A percentile compares a stretch with the other conserved stretches of the same genome.
Conservation (phyloP, 2,797 vertebrate genomes). For the Tiaroga cobitis region DNA sequence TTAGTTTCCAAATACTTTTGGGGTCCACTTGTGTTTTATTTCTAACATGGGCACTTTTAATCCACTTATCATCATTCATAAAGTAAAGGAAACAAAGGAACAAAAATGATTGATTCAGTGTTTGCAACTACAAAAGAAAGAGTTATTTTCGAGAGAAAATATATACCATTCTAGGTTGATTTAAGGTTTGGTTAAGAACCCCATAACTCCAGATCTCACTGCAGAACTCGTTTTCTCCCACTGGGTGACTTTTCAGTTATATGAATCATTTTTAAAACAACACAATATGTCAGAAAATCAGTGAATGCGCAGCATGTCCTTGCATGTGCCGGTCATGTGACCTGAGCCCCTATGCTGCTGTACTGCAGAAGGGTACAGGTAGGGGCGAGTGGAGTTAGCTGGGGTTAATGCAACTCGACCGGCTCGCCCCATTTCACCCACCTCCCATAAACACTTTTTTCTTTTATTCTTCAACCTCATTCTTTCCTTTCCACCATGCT, state of each 20-base stretch:
- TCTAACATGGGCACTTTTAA: neutral
- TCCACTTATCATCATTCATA: neutral
- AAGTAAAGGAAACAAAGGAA: neutral
- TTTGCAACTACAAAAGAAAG: neutral
- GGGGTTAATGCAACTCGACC: slow-evolving; percentile 39
- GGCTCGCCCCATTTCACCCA: slow-evolving; percentile 1
- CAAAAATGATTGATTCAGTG: neutral
- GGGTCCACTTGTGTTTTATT: neutral
- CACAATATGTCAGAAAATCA: neutral
- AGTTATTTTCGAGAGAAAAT: neutral
- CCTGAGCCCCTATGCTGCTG: slow-evolving; percentile 8
- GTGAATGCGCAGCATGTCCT: neutral
- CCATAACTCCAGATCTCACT: neutral
- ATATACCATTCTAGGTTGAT: neutral
- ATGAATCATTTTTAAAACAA: neutral
- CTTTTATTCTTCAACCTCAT: slow-evolving; percentile 1
- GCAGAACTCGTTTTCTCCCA: neutral
- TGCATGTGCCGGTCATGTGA: slow-evolving; percentile 22
- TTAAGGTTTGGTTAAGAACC: neutral
- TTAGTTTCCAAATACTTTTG: neutral
- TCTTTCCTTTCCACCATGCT: neutral
- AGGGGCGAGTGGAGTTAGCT: slow-evolving; percentile 37
- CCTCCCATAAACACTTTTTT: slow-evolving; percentile 22
- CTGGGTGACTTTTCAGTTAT: neutral
- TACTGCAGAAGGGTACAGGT: slow-evolving; percentile 18